These are phyloP conservation scores for Pseudopleuronectes americanus DNA, from an alignment of 2,797 vertebrate species.

Conservation along the genomic window DNA sequence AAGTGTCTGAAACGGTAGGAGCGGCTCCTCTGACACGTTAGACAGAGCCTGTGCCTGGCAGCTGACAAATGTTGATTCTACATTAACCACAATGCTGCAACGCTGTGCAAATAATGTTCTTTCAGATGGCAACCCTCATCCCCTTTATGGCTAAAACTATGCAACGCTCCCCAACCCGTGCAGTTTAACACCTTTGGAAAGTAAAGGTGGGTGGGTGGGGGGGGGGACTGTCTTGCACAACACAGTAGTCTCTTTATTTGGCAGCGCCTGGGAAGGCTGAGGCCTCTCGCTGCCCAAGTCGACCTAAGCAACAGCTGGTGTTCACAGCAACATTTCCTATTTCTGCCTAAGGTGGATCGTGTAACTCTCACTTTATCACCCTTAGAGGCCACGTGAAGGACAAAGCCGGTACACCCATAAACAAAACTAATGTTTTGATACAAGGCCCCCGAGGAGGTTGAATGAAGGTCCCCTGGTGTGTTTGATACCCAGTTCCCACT, in stretches of 20 bases:
- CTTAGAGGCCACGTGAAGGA: conserved; percentile 94
- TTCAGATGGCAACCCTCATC: conserved; percentile 73
- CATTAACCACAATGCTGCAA: conserved; percentile 74
- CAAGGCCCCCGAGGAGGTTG: conserved; percentile 58
- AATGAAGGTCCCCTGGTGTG: conserved; percentile 36
- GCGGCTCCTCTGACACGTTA: conserved; percentile 64
- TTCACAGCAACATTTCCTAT: conserved; percentile 90
- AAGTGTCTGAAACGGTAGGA: conserved; percentile 59
- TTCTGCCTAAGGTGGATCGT: conserved; percentile 89
- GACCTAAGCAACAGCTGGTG: conserved; percentile 90
- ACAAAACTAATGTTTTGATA: conserved; percentile 91
- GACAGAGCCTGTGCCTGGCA: conserved; percentile 62
- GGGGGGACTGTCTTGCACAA: conserved; percentile 42
- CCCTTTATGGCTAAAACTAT: conserved; percentile 73
- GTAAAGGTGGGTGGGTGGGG: conserved; percentile 35
- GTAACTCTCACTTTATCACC: conserved; percentile 96
- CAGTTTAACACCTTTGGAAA: conserved; percentile 73
- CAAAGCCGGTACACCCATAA: conserved; percentile 85
- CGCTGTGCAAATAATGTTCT: conserved; percentile 84
- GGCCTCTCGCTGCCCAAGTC: conserved; percentile 72
- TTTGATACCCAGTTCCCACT: conserved; percentile 31
- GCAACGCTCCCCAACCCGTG: conserved; percentile 68
- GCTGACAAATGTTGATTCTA: conserved; percentile 86
- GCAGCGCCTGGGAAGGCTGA: conserved; percentile 82
- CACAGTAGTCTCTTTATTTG: conserved; percentile 84